Conservation (phyloP, 1,140 invertebrate genomes). For the Acromyrmex heyeri region DNA sequence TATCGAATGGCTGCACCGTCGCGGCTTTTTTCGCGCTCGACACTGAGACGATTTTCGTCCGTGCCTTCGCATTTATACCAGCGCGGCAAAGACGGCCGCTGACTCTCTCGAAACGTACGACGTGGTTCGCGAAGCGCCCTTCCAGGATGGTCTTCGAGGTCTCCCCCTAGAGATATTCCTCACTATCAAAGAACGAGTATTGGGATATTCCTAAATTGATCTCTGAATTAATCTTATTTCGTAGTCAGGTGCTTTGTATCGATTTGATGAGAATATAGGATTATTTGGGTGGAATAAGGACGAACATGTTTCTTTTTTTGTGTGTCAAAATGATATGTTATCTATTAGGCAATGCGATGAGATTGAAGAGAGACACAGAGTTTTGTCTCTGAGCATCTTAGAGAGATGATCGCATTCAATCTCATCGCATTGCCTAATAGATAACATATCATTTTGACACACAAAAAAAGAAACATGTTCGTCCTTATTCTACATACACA, state of each 20-base stretch:
- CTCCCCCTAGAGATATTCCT: background rate
- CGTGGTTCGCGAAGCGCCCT: slow-evolving; percentile 45
- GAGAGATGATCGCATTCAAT: too few species aligned
- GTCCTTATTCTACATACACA: too few species aligned
- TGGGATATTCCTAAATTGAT: background rate
- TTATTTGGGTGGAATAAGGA: background rate
- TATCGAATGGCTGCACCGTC: slow-evolving; percentile 18
- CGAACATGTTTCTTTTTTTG: too few species aligned
- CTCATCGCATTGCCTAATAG: too few species aligned
- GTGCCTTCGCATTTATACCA: slow-evolving; percentile 75
- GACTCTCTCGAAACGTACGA: slow-evolving; percentile 60
- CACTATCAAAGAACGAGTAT: too few species aligned
- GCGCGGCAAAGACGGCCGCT: slow-evolving; percentile 36
- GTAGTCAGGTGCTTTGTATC: background rate
- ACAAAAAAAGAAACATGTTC: too few species aligned
- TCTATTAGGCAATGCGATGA: too few species aligned
- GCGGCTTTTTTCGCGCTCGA: slow-evolving; percentile 67
- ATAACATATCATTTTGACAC: too few species aligned
- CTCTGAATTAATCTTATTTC: slow-evolving; percentile 1
- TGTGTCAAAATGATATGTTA: too few species aligned
- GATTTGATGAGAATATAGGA: background rate
- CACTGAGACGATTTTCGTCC: slow-evolving; percentile 77
- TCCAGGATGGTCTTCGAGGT: slow-evolving; percentile 61
- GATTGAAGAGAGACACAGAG: too few species aligned
- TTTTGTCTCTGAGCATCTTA: too few species aligned